Evolutionary conservation across 2,888 invertebrate species (phyloP).

Genomic region (Prenolepis imparis): DNA sequence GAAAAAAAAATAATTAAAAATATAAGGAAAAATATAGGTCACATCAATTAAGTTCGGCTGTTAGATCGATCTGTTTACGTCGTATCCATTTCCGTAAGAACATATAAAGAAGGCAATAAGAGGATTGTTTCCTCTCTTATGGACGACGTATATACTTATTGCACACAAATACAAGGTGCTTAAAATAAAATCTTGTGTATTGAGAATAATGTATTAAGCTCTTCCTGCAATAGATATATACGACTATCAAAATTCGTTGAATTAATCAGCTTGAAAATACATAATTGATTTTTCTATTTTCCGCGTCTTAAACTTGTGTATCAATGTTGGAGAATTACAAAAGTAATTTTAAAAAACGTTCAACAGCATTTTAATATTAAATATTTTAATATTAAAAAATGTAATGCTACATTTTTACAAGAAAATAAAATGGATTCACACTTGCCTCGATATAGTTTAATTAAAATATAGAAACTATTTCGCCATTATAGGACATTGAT

Average conservation of each 20-base stretch:
- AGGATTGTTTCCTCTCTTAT: constrained; percentile 10
- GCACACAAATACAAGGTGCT: neutral
- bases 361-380: neutral
- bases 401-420: neutral
- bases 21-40: constrained; percentile 16
- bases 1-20: neutral
- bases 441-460: neutral
- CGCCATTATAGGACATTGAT: neutral
- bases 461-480: neutral
- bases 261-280: neutral
- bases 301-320: neutral
- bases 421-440: neutral
- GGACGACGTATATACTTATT: neutral
- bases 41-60: neutral
- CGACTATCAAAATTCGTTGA: neutral
- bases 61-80: constrained; percentile 23
- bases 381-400: neutral
- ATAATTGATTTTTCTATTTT: neutral
- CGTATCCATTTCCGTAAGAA: neutral
- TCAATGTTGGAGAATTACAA: neutral
- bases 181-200: neutral
- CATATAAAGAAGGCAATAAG: too few relatives aligned
- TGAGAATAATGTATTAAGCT: neutral
- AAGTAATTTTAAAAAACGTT: neutral
- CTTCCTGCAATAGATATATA: neutral